phyloP scores from a whole-genome alignment of 2,888 invertebrate genomes.

The Pycnomerus fuliginosus region DNA sequence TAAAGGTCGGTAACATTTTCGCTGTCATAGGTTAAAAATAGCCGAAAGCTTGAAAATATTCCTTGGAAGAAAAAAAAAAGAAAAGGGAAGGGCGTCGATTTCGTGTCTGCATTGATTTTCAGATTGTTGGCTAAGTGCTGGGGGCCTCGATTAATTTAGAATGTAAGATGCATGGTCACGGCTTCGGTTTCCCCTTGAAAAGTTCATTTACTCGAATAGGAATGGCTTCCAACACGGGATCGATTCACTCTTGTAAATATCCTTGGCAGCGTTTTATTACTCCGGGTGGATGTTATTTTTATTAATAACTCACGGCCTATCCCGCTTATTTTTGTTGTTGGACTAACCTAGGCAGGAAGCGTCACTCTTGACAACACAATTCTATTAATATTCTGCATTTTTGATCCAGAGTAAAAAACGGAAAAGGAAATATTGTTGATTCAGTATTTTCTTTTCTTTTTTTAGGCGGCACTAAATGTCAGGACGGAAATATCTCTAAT shows the following conservation, averaged over 20 bases:
- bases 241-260: slow-evolving; percentile 34
- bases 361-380: too few species aligned
- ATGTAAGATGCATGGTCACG: slow-evolving; percentile 49
- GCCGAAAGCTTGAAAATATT: neutral
- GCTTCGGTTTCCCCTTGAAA: slow-evolving; percentile 48
- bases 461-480: too few species aligned
- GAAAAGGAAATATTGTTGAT: too few species aligned
- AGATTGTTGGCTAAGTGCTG: slow-evolving; percentile 22
- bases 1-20: neutral
- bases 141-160: slow-evolving; percentile 42
- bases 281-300: too few species aligned
- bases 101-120: slow-evolving; percentile 26
- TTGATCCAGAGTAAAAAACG: too few species aligned
- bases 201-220: slow-evolving; percentile 46
- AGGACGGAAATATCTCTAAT: too few species aligned
- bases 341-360: too few species aligned
- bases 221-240: slow-evolving; percentile 36
- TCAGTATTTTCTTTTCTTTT: too few species aligned
- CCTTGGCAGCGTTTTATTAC: slow-evolving; percentile 34
- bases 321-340: too few species aligned
- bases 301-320: too few species aligned
- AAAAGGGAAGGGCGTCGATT: slow-evolving; percentile 4
- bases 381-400: too few species aligned
- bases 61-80: neutral
- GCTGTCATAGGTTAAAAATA: slow-evolving; percentile 1